Percentiles rank a stretch among this genome's conserved stretches.
Conservation (phyloP, 1,140 invertebrate species). For the Drosophila biarmipes region DNA sequence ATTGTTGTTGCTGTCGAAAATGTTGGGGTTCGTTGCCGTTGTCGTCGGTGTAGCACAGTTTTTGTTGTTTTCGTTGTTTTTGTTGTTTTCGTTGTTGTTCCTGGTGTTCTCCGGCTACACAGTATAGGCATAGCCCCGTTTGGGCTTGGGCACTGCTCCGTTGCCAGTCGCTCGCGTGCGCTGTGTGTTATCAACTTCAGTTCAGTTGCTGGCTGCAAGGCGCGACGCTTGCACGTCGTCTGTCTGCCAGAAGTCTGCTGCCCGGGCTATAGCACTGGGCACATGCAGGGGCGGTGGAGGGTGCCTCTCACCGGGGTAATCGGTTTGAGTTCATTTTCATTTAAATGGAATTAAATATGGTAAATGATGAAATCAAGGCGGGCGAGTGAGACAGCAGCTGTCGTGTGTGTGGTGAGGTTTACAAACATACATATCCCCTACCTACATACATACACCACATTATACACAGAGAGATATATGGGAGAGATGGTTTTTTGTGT, state of each 20-base stretch:
- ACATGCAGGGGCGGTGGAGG: not conserved
- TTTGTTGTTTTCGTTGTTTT: constrained; percentile 13
- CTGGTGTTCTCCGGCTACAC: constrained; percentile 7
- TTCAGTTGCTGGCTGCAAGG: constrained; percentile 58
- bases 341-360: constrained; percentile 84
- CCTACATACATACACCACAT: not conserved
- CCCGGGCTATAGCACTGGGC: constrained; percentile 22
- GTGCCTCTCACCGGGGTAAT: constrained; percentile 54
- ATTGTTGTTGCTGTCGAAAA: constrained; percentile 47
- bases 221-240: constrained; percentile 64
- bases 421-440: constrained; percentile 2
- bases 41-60: constrained; percentile 19
- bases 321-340: constrained; percentile 83
- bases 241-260: constrained; percentile 53
- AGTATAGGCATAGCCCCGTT: constrained; percentile 10
- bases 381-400: constrained; percentile 38
- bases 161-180: constrained; percentile 45
- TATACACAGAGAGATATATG: constrained; percentile 6
- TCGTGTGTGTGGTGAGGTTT: constrained; percentile 67
- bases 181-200: constrained; percentile 67
- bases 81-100: not conserved
- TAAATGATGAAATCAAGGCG: constrained; percentile 79
- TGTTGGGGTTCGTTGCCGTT: constrained; percentile 63
- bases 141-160: constrained; percentile 23
- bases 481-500: constrained; percentile 10